These are phyloP conservation scores for Esox masquinongy DNA, from an alignment of 2,797 vertebrate species.

Conservation along the genomic window DNA sequence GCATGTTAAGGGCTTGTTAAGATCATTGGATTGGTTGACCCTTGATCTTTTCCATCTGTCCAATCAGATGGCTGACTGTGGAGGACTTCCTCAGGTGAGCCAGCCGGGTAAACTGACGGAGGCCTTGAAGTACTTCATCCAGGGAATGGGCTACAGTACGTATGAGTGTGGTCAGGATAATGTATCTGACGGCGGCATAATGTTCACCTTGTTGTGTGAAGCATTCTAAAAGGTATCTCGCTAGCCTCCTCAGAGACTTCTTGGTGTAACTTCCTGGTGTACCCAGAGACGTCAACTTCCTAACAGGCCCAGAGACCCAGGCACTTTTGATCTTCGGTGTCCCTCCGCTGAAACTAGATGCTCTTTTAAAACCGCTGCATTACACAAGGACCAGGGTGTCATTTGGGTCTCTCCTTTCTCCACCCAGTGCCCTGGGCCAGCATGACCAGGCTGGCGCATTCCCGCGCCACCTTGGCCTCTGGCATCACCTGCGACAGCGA, in stretches of 20 bases:
- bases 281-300: too few relatives aligned
- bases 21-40: background rate
- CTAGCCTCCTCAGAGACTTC: too few relatives aligned
- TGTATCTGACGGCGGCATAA: background rate
- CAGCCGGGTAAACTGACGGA: constrained; percentile 94
- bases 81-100: constrained; percentile 91
- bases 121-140: constrained; percentile 96
- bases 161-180: constrained; percentile 32
- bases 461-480: constrained; percentile 93
- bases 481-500: constrained; percentile 88
- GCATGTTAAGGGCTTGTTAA: background rate
- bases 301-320: too few relatives aligned
- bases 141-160: constrained; percentile 97
- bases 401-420: background rate
- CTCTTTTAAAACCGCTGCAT: background rate
- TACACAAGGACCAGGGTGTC: background rate
- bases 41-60: constrained; percentile 27
- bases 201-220: background rate
- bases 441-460: constrained; percentile 96
- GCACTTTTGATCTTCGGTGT: background rate
- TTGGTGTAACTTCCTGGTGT: too few relatives aligned
- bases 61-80: constrained; percentile 92
- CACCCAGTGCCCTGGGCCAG: constrained; percentile 91
- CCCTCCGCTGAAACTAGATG: background rate
- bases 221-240: too few relatives aligned